Evolutionary conservation across 2,797 vertebrate species (phyloP).

Genomic region (Sebastes alutus): DNA sequence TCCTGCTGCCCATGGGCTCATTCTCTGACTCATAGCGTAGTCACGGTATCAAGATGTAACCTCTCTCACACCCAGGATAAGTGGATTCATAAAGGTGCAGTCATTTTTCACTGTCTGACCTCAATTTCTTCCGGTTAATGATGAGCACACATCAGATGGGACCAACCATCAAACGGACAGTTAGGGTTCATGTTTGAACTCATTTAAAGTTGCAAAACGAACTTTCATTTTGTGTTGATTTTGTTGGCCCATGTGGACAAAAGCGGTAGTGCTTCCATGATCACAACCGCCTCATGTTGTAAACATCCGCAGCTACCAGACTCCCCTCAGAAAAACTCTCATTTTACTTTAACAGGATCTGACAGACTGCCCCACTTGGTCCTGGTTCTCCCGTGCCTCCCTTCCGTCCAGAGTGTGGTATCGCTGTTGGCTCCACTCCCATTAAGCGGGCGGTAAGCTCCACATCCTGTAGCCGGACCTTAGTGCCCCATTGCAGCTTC

Average conservation of each 20-base stretch:
- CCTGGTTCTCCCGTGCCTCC: too few relatives aligned
- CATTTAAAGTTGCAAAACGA: neutral
- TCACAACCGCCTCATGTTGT: too few relatives aligned
- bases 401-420: too few relatives aligned
- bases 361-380: too few relatives aligned
- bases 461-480: too few relatives aligned
- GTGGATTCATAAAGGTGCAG: neutral
- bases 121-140: slow-evolving; percentile 29
- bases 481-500: too few relatives aligned
- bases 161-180: neutral
- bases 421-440: too few relatives aligned
- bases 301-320: too few relatives aligned
- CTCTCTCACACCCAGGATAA: neutral
- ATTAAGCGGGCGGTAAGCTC: too few relatives aligned
- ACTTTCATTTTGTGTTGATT: neutral
- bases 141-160: neutral
- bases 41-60: slow-evolving; percentile 12
- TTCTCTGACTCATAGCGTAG: neutral
- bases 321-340: too few relatives aligned
- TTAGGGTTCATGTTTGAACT: neutral
- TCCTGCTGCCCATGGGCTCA: slow-evolving; percentile 7
- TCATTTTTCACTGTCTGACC: slow-evolving; percentile 13
- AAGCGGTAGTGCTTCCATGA: too few relatives aligned
- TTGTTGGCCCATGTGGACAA: neutral
- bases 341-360: too few relatives aligned